Base-by-base conservation (phyloP, 2,888 invertebrate species). In the Apantesis nais region DNA sequence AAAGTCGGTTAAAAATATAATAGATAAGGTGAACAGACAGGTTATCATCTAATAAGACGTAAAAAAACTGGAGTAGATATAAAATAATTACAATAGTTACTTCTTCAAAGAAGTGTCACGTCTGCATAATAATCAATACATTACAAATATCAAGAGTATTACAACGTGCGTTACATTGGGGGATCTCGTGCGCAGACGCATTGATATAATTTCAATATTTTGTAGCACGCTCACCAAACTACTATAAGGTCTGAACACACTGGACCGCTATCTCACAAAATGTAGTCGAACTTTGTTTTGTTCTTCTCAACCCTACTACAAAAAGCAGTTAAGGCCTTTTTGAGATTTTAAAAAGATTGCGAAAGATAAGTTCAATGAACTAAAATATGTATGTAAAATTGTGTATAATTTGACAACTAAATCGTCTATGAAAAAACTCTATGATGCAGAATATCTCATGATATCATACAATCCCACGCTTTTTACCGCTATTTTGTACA, bases 161-260 rank as follows among this genome's bases (percentile, higher is more conserved):
- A 73, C 71, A 25, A 58, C 72, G 63, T 41, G 61, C 65, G 52
- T 65, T 74, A 66, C 72, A 69, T 72, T 69, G 72, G 70, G 73
- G 70, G 74, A 74, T 69, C 74, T 58, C 44, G 71, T 71, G 74
- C 76, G 71, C 68, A 55, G 75, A 70, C 71, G 73, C 76, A 76
- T 78, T 75, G 74, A 76, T 75, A 82, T 82, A 67, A 82, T 80
- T 76, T 76, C 80, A 74, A 80, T 74, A 80, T 71, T 74, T 80
- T 82, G 77, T 68, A 70, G 44, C 63, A 66, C 37, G 65, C 64
- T 74, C 67, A 74, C 72, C 44, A 29, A 58, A 65, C 58, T 65
- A 34, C 22, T 8, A 9, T 37, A 65, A 52, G 48, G 31, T 39
- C 22, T 31, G 5, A 48, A 16, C 34, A 41, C 69, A 69, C 64